phyloP scores from a whole-genome alignment of 2,113 vertebrate genomes.

The Myocastor coypus region DNA sequence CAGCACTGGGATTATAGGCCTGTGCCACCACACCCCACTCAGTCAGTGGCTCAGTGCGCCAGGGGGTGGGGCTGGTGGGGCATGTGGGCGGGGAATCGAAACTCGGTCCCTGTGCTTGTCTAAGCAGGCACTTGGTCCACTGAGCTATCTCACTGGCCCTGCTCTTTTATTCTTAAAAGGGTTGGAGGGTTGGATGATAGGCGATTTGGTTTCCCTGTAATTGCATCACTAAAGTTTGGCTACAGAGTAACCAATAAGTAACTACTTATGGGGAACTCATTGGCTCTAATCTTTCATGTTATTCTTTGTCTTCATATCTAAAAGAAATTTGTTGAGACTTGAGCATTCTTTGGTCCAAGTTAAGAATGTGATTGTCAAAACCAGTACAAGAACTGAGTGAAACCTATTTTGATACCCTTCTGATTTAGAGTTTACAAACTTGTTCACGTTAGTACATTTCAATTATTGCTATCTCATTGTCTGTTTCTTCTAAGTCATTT shows the following conservation, averaged over 20 bases:
- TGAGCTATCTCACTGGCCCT: too few relatives aligned
- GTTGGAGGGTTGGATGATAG: background rate
- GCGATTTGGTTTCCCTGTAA: constrained; percentile 1
- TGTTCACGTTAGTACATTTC: background rate
- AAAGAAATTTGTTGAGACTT: constrained; percentile 37
- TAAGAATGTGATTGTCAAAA: constrained; percentile 51
- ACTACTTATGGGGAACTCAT: constrained; percentile 8
- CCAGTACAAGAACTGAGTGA: background rate
- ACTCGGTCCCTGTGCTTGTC: too few relatives aligned
- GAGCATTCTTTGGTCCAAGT: background rate
- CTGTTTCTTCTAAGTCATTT: background rate
- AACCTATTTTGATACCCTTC: background rate
- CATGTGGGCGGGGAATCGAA: too few relatives aligned
- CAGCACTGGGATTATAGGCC: too few relatives aligned
- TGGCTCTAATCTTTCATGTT: background rate
- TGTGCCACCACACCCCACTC: too few relatives aligned
- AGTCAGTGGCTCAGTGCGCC: too few relatives aligned
- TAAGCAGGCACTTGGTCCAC: too few relatives aligned
- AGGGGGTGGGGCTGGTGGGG: too few relatives aligned
- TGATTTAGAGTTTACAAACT: constrained; percentile 18
- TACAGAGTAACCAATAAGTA: too few relatives aligned
- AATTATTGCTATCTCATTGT: background rate
- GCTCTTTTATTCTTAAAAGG: background rate
- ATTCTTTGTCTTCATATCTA: constrained; percentile 16
- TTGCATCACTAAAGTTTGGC: background rate